A percentile compares a stretch with the other conserved stretches of the same genome.
These are phyloP conservation scores for Agapetus fuscipes DNA, from an alignment of 2,888 invertebrate species.

Conservation along the genomic window DNA sequence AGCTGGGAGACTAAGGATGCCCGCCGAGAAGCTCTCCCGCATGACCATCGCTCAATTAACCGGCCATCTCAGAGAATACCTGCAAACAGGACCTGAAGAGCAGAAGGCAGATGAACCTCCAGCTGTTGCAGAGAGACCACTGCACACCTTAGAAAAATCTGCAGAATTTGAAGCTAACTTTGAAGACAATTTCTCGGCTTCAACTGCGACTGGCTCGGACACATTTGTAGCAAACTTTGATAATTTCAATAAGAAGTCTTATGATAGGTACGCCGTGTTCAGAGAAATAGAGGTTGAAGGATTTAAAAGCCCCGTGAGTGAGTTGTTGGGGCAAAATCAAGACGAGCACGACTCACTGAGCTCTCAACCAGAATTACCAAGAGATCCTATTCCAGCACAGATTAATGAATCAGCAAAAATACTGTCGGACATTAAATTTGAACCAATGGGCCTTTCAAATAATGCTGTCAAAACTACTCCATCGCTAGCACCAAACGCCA, in stretches of 20 bases:
- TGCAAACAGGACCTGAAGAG: conserved; percentile 32
- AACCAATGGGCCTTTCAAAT: no score
- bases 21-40: conserved; percentile 66
- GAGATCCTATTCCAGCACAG: conserved; percentile 12
- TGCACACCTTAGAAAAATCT: conserved; percentile 7
- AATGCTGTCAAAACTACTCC: conserved; percentile 2
- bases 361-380: conserved; percentile 20
- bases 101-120: conserved; percentile 33
- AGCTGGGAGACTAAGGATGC: conserved; percentile 65
- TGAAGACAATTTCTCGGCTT: conserved; percentile 53
- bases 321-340: conserved; percentile 24
- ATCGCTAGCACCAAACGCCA: conserved; percentile 10
- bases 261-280: conserved; percentile 82
- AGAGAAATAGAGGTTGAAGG: conserved; percentile 76
- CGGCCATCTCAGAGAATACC: conserved; percentile 58
- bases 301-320: conserved; percentile 38
- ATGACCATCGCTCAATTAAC: conserved; percentile 84
- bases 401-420: conserved; percentile 2
- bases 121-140: conserved; percentile 16
- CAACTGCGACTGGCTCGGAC: conserved; percentile 30
- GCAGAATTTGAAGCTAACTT: conserved; percentile 46
- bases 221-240: conserved; percentile 61
- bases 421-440: conserved; percentile 14
- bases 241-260: conserved; percentile 47
- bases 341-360: conserved; percentile 31